Base-by-base conservation (phyloP, 2,797 vertebrate genomes). In the Enteromius unitaeniatus region DNA sequence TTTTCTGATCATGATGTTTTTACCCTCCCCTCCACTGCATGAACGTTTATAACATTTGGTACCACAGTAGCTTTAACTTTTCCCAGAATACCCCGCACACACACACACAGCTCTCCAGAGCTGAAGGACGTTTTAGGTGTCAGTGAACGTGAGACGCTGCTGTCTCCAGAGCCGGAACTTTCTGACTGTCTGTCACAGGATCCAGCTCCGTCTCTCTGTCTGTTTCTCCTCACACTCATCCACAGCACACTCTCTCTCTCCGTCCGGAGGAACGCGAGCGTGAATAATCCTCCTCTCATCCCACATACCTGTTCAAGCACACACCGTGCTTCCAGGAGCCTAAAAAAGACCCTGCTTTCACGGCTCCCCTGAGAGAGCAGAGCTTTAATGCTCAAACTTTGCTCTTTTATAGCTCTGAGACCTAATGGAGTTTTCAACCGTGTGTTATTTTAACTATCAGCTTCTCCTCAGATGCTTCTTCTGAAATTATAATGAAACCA, bases 51-150 rank as follows among this genome's bases (percentile, higher is more conserved):
- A 47, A 45, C 28, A 8, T 72, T 47, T 28, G 42, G 23, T 26
- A 19, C 45, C 26, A 17, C 23, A 11, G 26, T 34, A 34, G 14
- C 47, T 51, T 31, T 34, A 53, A 53, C 28, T 53, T 53, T 51
- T 73, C 47, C 28, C 47, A 53, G 21, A 42, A 60, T 17, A 11
- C 74, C 37, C 8, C 23, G 28, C 60, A 40, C 68, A 7, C 60
- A 64, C 60, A 64, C 60, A 31, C 60, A 17, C 26, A 0, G 14
- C 28, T 64, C 28, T 69, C 69, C 19, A 70, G 84, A 87, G 92
- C 89, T 90, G 91, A 93, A 93, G 92, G 92, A 92, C 92, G 89
- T 83, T 87, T 88, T 78, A 89, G 89, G 92, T 93, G 90, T 93
- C 92, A 92, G 79, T 87, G 91, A 88, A 92, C 91, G 91, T 87